Conservation (phyloP, 1,140 invertebrate genomes). For the Drosophila simulans region DNA sequence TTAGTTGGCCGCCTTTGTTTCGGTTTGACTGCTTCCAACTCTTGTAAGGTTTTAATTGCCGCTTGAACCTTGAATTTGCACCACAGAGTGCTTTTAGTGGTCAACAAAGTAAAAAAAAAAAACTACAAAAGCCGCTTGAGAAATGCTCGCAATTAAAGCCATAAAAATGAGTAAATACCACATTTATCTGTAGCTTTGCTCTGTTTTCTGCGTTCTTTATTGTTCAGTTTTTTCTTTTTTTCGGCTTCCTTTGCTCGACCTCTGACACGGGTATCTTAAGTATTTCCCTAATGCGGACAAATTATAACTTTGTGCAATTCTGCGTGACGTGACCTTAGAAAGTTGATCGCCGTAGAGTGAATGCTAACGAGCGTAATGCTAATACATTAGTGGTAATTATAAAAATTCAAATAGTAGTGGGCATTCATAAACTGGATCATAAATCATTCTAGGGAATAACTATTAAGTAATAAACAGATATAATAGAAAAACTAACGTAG, state of each 20-base stretch:
- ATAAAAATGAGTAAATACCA: slow-evolving; percentile 65
- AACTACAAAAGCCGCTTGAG: slow-evolving; percentile 49
- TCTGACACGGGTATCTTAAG: slow-evolving; percentile 32
- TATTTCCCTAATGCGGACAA: slow-evolving; percentile 47
- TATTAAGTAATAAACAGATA: not conserved
- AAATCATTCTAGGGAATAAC: slow-evolving; percentile 7
- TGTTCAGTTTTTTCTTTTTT: slow-evolving; percentile 14
- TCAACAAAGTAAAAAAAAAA: slow-evolving; percentile 16
- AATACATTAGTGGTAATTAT: slow-evolving; percentile 32
- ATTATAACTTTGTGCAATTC: slow-evolving; percentile 52
- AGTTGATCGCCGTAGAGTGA: slow-evolving; percentile 19
- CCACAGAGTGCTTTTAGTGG: slow-evolving; percentile 66
- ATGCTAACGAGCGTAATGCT: slow-evolving; percentile 21
- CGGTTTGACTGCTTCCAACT: slow-evolving; percentile 32
- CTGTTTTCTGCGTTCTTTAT: slow-evolving; percentile 43
- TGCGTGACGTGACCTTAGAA: slow-evolving; percentile 39
- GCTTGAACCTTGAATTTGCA: slow-evolving; percentile 71
- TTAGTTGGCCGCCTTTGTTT: slow-evolving; percentile 45
- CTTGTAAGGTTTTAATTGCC: slow-evolving; percentile 67
- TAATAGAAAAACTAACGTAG: not conserved
- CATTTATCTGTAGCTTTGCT: slow-evolving; percentile 55
- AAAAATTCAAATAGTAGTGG: not conserved
- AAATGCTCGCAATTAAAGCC: slow-evolving; percentile 75
- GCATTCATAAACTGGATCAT: not conserved
- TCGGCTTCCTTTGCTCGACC: slow-evolving; percentile 35